Base-by-base conservation (phyloP, 1,140 invertebrate genomes). In the Proales similis region DNA sequence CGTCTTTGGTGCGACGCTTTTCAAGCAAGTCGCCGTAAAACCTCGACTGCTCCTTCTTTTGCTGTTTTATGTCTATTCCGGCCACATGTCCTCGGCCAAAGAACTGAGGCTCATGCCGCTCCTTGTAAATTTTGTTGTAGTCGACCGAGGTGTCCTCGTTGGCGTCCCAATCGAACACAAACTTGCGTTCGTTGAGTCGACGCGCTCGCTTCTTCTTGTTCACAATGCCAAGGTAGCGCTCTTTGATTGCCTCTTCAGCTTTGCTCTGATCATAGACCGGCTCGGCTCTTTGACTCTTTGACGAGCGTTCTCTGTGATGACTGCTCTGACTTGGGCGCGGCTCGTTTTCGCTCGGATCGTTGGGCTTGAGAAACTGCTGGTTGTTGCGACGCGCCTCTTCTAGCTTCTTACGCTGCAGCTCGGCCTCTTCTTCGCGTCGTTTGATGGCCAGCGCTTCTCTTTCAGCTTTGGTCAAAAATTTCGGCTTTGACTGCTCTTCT, bases 151-250 rank as follows among this genome's bases (percentile, higher is more conserved):
- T 99, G 69, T 99, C 95, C 75, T 99, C 95, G 0, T 85, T 85
- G 3, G 90, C 90, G 79, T 99, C 95, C 95, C 95, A 99, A 78
- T 99, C 95, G 78, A 99, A 99, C 0, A 99, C 93, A 81, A 99
- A 99, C 78, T 99, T 99, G 3, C 93, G 79, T 71, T 99, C 95
- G 78, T 98, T 98, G 3, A 97, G 76, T 65, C 92, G 80, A 29
- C 95, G 78, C 0, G 94, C 86, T 32, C 71, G 66, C 4, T 90
- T 82, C 70, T 95, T 95, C 71, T 91, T 94, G 70, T 96, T 96
- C 0, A 90, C 78, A 14, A 92, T 82, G 6, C 90, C 78, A n/a
- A 98, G 79, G 75, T 95, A 98, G 6, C 92, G 80, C 72, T 95
- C 92, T 73, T 77, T 60, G 12, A 69, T 45, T 14, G 46, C 61